Evolutionary conservation across 2,797 vertebrate genomes (phyloP).

Genomic region (Pygocentrus nattereri): DNA sequence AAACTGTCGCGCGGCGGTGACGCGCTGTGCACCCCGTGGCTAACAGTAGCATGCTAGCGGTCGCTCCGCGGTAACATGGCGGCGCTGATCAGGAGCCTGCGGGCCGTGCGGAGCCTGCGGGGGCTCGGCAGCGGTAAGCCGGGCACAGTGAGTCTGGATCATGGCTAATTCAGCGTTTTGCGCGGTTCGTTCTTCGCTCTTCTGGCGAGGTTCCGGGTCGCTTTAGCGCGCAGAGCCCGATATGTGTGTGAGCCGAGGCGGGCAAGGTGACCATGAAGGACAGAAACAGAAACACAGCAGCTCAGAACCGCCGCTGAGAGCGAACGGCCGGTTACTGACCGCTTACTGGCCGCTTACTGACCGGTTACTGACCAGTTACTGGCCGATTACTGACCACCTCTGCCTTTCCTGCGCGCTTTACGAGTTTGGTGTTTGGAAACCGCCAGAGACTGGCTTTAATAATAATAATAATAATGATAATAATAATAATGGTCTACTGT

Average conservation of each 20-base stretch:
- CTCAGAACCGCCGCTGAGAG: no score
- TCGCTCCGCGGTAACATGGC: slow-evolving; percentile 72
- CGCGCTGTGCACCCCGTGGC: not conserved
- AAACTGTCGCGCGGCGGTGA: not conserved
- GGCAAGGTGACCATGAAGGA: slow-evolving; percentile 75
- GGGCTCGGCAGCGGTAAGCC: slow-evolving; percentile 72
- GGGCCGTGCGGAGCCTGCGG: slow-evolving; percentile 72
- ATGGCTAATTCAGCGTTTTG: not conserved
- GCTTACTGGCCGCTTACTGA: no score
- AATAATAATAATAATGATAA: no score
- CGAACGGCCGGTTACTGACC: no score
- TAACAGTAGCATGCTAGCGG: slow-evolving; percentile 57
- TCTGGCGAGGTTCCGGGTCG: not conserved
- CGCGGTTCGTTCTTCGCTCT: no score
- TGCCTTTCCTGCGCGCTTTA: no score
- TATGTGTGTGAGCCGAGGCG: not conserved
- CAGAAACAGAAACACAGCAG: no score
- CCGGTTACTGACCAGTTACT: not conserved
- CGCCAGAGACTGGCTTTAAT: no score
- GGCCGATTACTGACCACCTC: not conserved
- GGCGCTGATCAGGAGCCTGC: slow-evolving; percentile 78
- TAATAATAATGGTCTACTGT: no score
- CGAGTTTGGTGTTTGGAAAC: no score
- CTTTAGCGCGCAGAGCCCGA: no score
- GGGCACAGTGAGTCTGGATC: accelerated